Evolutionary conservation across 2,888 invertebrate species (phyloP).

Genomic region (Ceratothoa steindachneri): DNA sequence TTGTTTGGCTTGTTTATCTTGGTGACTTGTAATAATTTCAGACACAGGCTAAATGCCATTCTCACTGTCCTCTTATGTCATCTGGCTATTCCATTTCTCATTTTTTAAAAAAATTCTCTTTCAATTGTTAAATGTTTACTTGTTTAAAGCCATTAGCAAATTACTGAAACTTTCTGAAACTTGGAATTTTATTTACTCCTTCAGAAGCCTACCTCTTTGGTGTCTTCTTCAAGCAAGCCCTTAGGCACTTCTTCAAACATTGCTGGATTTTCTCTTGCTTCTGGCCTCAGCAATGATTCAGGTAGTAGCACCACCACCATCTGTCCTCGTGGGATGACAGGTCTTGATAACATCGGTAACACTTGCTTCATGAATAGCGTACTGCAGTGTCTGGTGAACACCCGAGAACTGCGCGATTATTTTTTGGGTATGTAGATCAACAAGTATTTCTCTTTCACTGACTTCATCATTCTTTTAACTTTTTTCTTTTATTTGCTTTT

Average conservation of each 20-base stretch:
- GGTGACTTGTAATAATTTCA: no score
- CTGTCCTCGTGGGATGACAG: slow-evolving; percentile 53
- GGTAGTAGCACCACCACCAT: neutral
- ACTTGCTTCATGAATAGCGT: slow-evolving; percentile 59
- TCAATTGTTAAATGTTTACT: no score
- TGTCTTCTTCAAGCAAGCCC: slow-evolving; percentile 23
- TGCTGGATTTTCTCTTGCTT: neutral
- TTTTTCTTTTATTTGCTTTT: neutral
- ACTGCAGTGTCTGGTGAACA: slow-evolving; percentile 57
- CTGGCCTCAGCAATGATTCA: slow-evolving; percentile 7
- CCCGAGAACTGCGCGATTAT: slow-evolving; percentile 56
- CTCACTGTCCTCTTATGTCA: no score
- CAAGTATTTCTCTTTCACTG: no score
- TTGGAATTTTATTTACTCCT: no score
- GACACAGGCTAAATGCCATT: no score
- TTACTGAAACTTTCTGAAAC: no score
- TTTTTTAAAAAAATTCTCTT: no score
- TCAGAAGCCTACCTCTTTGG: slow-evolving; percentile 43
- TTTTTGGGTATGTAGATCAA: slow-evolving; percentile 53
- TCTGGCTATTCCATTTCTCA: no score
- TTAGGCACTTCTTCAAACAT: neutral
- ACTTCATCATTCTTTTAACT: neutral
- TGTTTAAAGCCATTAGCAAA: no score
- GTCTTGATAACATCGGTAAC: slow-evolving; percentile 58
- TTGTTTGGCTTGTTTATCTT: no score